Evolutionary conservation across 2,113 vertebrate species (phyloP), one percentile per base, ranked within the genome.

Genomic region (Myiagra hebetior): DNA sequence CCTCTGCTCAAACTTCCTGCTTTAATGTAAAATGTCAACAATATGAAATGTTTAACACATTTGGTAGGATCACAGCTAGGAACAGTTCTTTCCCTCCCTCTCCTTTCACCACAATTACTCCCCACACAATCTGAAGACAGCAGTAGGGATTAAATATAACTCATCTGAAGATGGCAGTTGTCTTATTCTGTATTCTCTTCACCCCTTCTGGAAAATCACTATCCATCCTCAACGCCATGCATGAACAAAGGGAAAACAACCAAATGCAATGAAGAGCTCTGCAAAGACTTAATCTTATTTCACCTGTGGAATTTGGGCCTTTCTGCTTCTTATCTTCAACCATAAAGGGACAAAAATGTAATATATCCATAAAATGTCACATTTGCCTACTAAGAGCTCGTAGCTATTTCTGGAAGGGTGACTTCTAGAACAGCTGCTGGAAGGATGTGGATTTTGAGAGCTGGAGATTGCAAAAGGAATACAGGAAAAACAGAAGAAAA

Each of bases 11-110:
- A 91, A 93, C 18, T n/a, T 70, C 59, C 59, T 93, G 47, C 69
- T 95, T 90, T 73, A 75, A 93, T 79, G 83, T 56, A 76, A 95
- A 94, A 96, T 91, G 93, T 91, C 79, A 82, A 12, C 68, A 92
- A 53, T 57, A 92, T 83, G 86, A 96, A 92, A 96, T 70, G 76
- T 35, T 78, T 56, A 92, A 85, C 70, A 65, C 47, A 89, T 84
- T 97, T 63, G 57, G 86, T 69, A 96, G 86, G 84, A 72, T 79
- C 13, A 56, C 76, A 97, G 81, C 72, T 91, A 94, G 94, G 91
- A 77, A 86, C 68, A 85, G 65, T 59, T 96, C 92, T 94, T 92
- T 73, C 76, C 84, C 88, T 89, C 86, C 93, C 96, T 95, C 73
- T 88, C 60, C 83, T 89, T 84, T 60, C 35, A 44, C 24, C 37